Conservation (phyloP, 2,797 vertebrate species). For the Spinibarbus caldwelli region DNA sequence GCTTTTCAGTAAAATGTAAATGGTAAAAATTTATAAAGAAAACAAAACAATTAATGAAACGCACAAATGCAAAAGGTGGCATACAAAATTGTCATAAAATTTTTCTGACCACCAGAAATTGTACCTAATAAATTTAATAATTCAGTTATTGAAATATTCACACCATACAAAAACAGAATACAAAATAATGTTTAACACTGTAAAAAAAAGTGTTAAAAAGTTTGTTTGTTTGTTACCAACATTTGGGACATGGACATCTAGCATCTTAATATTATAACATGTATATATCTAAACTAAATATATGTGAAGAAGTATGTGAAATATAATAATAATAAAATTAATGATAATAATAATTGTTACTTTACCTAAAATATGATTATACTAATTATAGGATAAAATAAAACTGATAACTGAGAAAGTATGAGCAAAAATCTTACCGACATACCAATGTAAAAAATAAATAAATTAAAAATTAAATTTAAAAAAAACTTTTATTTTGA, state of each 20-base stretch:
- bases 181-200: not conserved
- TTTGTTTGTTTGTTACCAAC: not conserved
- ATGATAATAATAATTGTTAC: not conserved
- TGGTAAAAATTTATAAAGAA: not conserved
- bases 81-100: not conserved
- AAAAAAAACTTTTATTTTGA: conserved; percentile 67
- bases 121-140: not conserved
- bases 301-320: not conserved
- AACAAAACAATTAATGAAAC: not conserved
- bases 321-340: not conserved
- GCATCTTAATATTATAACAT: not conserved
- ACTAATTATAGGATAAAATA: too few relatives aligned
- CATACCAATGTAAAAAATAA: too few relatives aligned
- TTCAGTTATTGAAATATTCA: not conserved
- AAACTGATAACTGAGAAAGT: too few relatives aligned
- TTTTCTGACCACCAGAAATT: not conserved
- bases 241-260: not conserved
- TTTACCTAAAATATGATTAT: not conserved
- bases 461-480: too few relatives aligned
- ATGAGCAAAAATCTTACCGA: too few relatives aligned
- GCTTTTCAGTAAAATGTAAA: not conserved
- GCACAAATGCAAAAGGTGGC: too few relatives aligned
- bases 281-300: too few relatives aligned
- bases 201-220: too few relatives aligned
- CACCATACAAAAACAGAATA: not conserved